Evolutionary conservation across 2,888 invertebrate genomes (phyloP).

Genomic region (Hirtodrosophila trivittata): DNA sequence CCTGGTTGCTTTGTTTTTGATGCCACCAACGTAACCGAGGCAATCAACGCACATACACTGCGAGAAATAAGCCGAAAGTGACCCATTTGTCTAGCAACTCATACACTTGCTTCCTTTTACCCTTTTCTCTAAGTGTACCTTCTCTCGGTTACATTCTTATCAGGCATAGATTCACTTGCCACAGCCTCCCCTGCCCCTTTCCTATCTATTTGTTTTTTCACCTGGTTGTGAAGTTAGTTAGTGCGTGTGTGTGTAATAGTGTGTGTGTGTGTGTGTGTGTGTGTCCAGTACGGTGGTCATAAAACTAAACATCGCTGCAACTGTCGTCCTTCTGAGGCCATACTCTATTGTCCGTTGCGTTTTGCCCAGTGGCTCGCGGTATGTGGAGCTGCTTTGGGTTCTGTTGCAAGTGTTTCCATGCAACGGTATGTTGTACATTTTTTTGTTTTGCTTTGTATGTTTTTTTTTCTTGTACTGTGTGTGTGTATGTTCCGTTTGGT

Average conservation of each 20-base stretch:
- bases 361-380: constrained; percentile 38
- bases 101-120: too few species aligned
- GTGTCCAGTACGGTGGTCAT: constrained; percentile 22
- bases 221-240: constrained; percentile 3
- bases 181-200: neutral
- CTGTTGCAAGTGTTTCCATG: constrained; percentile 35
- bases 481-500: constrained; percentile 10
- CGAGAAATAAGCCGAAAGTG: too few species aligned
- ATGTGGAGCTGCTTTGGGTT: constrained; percentile 13
- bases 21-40: constrained; percentile 41
- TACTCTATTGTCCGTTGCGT: constrained; percentile 36
- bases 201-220: constrained; percentile 22
- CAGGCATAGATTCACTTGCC: constrained; percentile 27
- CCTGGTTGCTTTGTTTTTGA: constrained; percentile 48
- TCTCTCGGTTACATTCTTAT: constrained; percentile 23
- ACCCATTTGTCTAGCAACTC: too few species aligned
- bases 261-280: constrained; percentile 22
- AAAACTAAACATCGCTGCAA: constrained; percentile 39
- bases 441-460: constrained; percentile 10
- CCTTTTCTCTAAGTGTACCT: neutral
- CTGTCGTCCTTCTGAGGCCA: constrained; percentile 39
- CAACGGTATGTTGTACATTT: constrained; percentile 27
- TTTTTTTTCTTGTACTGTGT: constrained; percentile 5
- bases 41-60: constrained; percentile 53
- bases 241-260: constrained; percentile 1